phyloP scores from a whole-genome alignment of 1,140 invertebrate species.

The Temnothorax longispinosus region DNA sequence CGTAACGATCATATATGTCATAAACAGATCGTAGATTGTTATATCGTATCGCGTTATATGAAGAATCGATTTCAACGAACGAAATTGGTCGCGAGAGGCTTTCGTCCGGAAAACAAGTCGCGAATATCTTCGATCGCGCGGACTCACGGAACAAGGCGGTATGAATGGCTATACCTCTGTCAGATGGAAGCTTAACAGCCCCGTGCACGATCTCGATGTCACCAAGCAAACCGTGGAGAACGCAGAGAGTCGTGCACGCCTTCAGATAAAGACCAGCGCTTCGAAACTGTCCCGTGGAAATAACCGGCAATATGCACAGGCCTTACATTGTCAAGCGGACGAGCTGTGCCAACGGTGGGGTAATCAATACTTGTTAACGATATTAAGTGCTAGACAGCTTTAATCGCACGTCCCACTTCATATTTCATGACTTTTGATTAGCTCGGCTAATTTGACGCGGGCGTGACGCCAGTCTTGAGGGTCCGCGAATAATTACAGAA shows the following conservation, averaged over 20 bases:
- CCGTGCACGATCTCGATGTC: constrained; percentile 35
- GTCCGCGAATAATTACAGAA: constrained; percentile 8
- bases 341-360: constrained; percentile 61
- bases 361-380: constrained; percentile 48
- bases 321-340: constrained; percentile 78
- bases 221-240: constrained; percentile 59
- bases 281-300: constrained; percentile 24
- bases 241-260: constrained; percentile 37
- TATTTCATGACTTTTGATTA: constrained; percentile 50
- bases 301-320: constrained; percentile 69
- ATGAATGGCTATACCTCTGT: constrained; percentile 50
- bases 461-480: constrained; percentile 4
- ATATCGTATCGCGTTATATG: neutral
- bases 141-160: neutral
- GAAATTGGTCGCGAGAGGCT: constrained; percentile 19
- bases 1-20: neutral
- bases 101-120: constrained; percentile 9
- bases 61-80: constrained; percentile 26
- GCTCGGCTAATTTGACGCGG: constrained; percentile 24
- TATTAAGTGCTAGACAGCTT: constrained; percentile 17
- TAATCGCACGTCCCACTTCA: constrained; percentile 13
- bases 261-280: constrained; percentile 11
- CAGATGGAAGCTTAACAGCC: neutral
- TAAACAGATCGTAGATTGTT: neutral
- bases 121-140: neutral